Base-by-base conservation (phyloP, 1,140 invertebrate species). In the Zelostemma sp. region DNA sequence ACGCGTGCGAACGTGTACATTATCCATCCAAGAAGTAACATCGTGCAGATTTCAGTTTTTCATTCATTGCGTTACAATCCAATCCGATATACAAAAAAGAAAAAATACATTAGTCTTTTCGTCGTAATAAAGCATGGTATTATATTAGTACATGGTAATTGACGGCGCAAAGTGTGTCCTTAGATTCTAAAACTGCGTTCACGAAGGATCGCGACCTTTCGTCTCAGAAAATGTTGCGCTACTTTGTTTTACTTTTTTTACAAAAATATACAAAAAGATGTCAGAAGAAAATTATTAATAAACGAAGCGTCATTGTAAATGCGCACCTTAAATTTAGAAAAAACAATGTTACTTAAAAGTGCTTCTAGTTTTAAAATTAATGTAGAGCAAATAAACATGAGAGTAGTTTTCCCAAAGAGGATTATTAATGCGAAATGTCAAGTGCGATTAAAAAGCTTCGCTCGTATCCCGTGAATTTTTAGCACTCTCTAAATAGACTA, bases 51-150 rank as follows among this genome's bases (percentile, higher is more conserved):
- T 84, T 85, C 80, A 86, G 83, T 84, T 84, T 85, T 85, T 86
- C 82, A 85, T 84, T 85, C 83, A 85, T 86, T 84, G 83, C 80
- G 83, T 84, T 83, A 85, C 74, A 85, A 86, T 86, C 84, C 84
- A 83, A 85, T 85, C 82, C 83, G 84, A 85, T 85, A 86, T 85
- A 86, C 83, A 86, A 85, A 86, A 86, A 86, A 84, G 82, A 85
- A 86, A 86, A 86, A 86, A 85, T 83, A 84, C 82, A 85, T 86
- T 86, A 86, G 84, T 86, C 74, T 76, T 75, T 77, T 79, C 31
- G 49, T 71, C 8, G 56, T 58, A 45, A 57, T 19, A 31, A 47
- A 48, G 57, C 9, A 12, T 41, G 17, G 19, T 17, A 51, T 41
- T 40, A 31, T 50, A 33, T 15, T 25, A 48, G 8, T 18, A 74